A percentile compares a stretch with the other conserved stretches of the same genome.
phyloP scores from a whole-genome alignment of 1,140 invertebrate genomes.

The Vanessa tameamea region DNA sequence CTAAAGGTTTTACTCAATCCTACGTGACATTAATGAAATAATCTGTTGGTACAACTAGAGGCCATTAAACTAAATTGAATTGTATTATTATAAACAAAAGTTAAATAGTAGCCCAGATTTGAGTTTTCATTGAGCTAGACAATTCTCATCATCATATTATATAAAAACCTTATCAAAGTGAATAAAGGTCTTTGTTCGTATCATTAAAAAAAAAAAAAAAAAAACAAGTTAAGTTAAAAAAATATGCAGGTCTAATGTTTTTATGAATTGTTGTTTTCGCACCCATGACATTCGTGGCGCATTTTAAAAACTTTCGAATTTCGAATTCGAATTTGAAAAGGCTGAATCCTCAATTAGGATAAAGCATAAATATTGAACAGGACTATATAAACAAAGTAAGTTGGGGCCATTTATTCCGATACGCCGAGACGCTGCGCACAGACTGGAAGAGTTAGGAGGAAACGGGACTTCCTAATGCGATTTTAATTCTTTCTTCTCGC shows the following conservation, averaged over 20 bases:
- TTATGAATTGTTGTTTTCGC: constrained; percentile 11
- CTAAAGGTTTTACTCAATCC: too few species aligned
- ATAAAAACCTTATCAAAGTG: too few species aligned
- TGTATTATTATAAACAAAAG: too few species aligned
- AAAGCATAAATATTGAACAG: constrained; percentile 76
- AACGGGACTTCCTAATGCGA: constrained; percentile 77
- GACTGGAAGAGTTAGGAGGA: constrained; percentile 75
- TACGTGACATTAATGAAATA: too few species aligned
- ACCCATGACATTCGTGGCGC: constrained; percentile 13
- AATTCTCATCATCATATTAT: too few species aligned
- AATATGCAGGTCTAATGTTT: constrained; percentile 11
- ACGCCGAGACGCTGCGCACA: constrained; percentile 69
- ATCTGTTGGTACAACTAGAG: too few species aligned
- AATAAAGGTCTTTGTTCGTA: too few species aligned
- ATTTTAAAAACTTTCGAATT: constrained; percentile 23
- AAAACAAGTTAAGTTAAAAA: not conserved
- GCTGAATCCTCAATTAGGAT: constrained; percentile 67
- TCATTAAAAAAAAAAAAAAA: too few species aligned
- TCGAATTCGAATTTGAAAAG: constrained; percentile 36
- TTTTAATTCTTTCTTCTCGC: constrained; percentile 76
- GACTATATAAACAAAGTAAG: constrained; percentile 77
- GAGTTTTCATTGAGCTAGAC: too few species aligned
- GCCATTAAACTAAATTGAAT: too few species aligned
- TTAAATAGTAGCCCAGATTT: too few species aligned
- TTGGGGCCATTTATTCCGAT: constrained; percentile 77